These are phyloP conservation scores for Elymnias hypermnestra DNA, from an alignment of 1,140 invertebrate genomes.

Conservation along the genomic window DNA sequence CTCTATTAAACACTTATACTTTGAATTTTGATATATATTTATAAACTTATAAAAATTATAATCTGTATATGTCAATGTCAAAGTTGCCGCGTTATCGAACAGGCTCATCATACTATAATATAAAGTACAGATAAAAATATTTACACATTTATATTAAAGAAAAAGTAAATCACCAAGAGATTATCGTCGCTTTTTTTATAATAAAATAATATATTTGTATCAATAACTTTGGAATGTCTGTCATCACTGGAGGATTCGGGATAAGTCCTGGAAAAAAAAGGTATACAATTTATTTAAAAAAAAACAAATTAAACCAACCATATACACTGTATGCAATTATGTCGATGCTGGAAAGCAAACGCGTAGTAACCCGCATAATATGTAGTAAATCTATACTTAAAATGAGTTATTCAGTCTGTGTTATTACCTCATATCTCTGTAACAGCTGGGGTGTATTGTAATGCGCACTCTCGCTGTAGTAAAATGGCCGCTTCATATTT, in stretches of 20 bases:
- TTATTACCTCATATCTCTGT: slow-evolving; percentile 57
- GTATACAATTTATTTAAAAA: not conserved
- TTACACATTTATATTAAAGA: slow-evolving; percentile 26
- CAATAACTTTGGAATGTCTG: slow-evolving; percentile 57
- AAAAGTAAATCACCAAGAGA: slow-evolving; percentile 37
- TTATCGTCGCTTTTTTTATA: slow-evolving; percentile 42
- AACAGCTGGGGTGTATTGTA: slow-evolving; percentile 41
- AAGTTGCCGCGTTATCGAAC: slow-evolving; percentile 13
- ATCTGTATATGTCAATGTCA: slow-evolving; percentile 9
- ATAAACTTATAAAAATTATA: slow-evolving; percentile 3
- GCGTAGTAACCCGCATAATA: too few relatives aligned
- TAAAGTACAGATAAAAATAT: slow-evolving; percentile 14
- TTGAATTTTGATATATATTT: not conserved
- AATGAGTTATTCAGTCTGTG: too few relatives aligned
- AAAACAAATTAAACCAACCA: too few relatives aligned
- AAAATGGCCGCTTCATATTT: slow-evolving; percentile 66
- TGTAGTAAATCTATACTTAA: too few relatives aligned
- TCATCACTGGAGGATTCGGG: slow-evolving; percentile 61
- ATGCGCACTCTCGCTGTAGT: slow-evolving; percentile 54
- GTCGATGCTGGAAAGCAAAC: too few relatives aligned
- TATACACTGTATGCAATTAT: too few relatives aligned
- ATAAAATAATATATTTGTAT: slow-evolving; percentile 31
- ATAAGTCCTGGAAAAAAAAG: slow-evolving; percentile 49
- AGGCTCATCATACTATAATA: slow-evolving; percentile 8
- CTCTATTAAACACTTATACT: not conserved